Percentiles rank a stretch among this genome's conserved stretches.
These are phyloP conservation scores for Papilio dardanus DNA, from an alignment of 1,140 invertebrate genomes.

Conservation along the genomic window DNA sequence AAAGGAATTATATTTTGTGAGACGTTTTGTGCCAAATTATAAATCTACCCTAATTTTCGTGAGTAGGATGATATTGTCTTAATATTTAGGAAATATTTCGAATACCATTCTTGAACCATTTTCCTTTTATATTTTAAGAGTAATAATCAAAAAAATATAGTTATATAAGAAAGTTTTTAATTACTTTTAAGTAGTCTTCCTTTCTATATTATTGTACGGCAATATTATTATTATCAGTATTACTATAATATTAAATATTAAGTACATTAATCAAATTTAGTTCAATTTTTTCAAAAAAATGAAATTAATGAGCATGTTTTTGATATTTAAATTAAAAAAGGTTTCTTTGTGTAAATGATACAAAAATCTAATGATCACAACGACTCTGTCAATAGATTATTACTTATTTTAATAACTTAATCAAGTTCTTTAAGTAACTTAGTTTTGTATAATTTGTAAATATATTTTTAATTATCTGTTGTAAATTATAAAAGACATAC, in stretches of 20 bases:
- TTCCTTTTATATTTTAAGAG: background rate
- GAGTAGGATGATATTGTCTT: background rate
- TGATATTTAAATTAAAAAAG: background rate
- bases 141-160: background rate
- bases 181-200: background rate
- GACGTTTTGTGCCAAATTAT: conserved; percentile 21
- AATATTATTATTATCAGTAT: conserved; percentile 9
- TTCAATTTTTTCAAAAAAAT: background rate
- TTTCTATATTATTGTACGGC: background rate
- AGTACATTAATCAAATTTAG: background rate
- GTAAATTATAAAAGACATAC: conserved; percentile 15
- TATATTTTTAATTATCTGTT: background rate
- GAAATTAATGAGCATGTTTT: background rate
- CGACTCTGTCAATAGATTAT: background rate
- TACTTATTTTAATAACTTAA: background rate
- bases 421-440: background rate
- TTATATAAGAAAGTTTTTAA: background rate
- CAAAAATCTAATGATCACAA: background rate
- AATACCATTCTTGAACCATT: conserved; percentile 1
- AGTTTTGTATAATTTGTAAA: conserved; percentile 16
- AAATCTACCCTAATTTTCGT: background rate
- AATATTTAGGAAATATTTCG: background rate
- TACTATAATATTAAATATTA: background rate
- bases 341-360: background rate
- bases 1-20: conserved; percentile 33